Conservation (phyloP, 2,797 vertebrate genomes). For the Hypotaenidia philippensis region DNA sequence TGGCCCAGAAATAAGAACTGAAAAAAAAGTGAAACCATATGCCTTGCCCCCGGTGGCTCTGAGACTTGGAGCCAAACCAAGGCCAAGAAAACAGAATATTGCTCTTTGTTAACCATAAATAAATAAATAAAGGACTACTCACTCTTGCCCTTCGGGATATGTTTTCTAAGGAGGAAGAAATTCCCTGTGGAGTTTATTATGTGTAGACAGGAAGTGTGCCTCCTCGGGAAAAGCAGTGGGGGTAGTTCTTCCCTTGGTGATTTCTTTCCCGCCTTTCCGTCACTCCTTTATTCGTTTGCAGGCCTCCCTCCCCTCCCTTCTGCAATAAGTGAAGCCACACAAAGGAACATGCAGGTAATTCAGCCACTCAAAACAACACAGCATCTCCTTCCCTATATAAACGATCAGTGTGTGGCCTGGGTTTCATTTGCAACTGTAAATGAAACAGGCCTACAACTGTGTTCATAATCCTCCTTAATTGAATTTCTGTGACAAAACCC, state of each 20-base stretch:
- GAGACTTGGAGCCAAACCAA: slow-evolving; percentile 45
- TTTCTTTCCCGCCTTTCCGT: not conserved
- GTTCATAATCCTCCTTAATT: slow-evolving; percentile 79
- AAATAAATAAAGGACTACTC: slow-evolving; percentile 46
- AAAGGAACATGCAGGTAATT: slow-evolving; percentile 65
- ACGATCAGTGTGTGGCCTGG: slow-evolving; percentile 75
- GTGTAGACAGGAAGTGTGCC: slow-evolving; percentile 30
- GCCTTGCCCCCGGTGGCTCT: not conserved
- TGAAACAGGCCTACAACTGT: slow-evolving; percentile 76
- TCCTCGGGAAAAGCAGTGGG: slow-evolving; percentile 44
- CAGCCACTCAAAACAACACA: slow-evolving; percentile 18
- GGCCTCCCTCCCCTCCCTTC: not conserved
- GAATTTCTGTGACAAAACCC: slow-evolving; percentile 78
- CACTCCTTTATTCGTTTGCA: slow-evolving; percentile 33
- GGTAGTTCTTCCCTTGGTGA: slow-evolving; percentile 2
- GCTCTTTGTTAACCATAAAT: slow-evolving; percentile 48
- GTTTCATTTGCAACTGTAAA: slow-evolving; percentile 79
- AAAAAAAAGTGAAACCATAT: not conserved
- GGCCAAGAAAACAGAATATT: slow-evolving; percentile 40
- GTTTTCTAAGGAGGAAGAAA: slow-evolving; percentile 55
- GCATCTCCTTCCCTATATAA: slow-evolving; percentile 58
- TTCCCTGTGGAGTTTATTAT: slow-evolving; percentile 65
- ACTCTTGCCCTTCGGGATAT: not conserved
- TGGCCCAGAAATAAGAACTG: slow-evolving; percentile 12
- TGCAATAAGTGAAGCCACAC: slow-evolving; percentile 26